Evolutionary conservation across 2,797 vertebrate species (phyloP).

Genomic region (Ispidina picta): DNA sequence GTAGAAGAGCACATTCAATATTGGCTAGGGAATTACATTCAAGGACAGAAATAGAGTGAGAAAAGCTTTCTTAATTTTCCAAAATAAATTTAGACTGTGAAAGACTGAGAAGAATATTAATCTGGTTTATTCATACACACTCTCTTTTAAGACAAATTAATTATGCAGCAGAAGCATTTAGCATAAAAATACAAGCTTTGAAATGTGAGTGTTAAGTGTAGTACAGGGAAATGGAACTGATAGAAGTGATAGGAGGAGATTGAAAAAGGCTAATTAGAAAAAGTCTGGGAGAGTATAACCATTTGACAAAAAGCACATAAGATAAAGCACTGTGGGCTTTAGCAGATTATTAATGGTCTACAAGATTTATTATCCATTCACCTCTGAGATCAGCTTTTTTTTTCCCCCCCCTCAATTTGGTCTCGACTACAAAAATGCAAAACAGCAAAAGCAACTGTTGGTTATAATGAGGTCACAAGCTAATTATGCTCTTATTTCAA

Average conservation of each 20-base stretch:
- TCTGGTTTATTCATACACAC: constrained; percentile 35
- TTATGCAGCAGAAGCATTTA: constrained; percentile 56
- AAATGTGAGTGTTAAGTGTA: constrained; percentile 52
- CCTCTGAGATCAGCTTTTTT: neutral
- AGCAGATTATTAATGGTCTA: constrained; percentile 45
- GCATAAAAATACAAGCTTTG: constrained; percentile 63
- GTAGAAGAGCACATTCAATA: neutral
- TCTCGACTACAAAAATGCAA: neutral
- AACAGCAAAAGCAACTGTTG: neutral
- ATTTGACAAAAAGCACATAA: constrained; percentile 13
- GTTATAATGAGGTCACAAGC: constrained; percentile 1
- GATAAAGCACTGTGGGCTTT: constrained; percentile 1
- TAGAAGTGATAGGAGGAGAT: constrained; percentile 22
- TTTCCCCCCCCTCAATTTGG: neutral
- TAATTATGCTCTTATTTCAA: neutral
- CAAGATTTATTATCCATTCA: constrained; percentile 16
- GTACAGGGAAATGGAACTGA: constrained; percentile 52
- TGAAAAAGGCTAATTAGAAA: constrained; percentile 63
- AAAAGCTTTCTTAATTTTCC: constrained; percentile 24
- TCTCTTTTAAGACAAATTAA: constrained; percentile 58
- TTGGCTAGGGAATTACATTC: neutral
- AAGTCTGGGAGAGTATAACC: neutral
- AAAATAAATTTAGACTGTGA: constrained; percentile 19
- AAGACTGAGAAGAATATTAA: constrained; percentile 52
- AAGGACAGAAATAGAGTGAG: constrained; percentile 21